Evolutionary conservation across 1,140 invertebrate species (phyloP), one percentile per base, ranked within the genome.

Genomic region (Colletes gigas): DNA sequence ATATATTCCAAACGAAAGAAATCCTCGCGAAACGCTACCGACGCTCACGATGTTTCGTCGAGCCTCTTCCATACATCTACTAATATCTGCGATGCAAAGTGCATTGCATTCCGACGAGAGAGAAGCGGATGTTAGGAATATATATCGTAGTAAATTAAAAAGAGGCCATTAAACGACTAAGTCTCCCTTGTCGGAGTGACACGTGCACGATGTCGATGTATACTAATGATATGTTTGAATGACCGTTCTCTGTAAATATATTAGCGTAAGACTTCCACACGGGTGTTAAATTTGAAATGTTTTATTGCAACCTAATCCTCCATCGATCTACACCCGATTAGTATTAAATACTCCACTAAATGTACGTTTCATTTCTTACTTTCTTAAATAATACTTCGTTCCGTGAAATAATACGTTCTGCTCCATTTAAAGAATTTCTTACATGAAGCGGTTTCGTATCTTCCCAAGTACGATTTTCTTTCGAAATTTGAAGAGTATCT

Each of bases 401-500:
- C 14, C 75, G n/a, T 21, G 39, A 12, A 14, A 63, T 55, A 12
- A 85, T 67, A 1, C 59, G 15, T 60, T 69, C 63, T 21, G 17
- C 17, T 47, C 83, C 44, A 0, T 30, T 74, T 47, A 47, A 47
- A 21, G 9, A 21, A 21, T 69, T 65, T 63, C 52, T 69, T 19
- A 90, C 66, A 79, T 89, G 88, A 2, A 67, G 21, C n/a, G 92
- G 89, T 83, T 81, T 90, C 4, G 93, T 90, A 76, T 95, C 84
- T 50, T 89, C 74, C 95, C 96, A 96, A 72, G 62, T 91, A 81
- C 96, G 93, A 81, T 92, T 55, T 92, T 75, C 10, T 57, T 52
- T 4, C 93, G 93, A 19, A 97, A 93, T 81, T 93, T 93, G 19
- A 97, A 90, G 92, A 96, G 96, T 91, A 96, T 94, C 70, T 97